Evolutionary conservation across 2,797 vertebrate genomes (phyloP).

Genomic region (Knipowitschia caucasica): DNA sequence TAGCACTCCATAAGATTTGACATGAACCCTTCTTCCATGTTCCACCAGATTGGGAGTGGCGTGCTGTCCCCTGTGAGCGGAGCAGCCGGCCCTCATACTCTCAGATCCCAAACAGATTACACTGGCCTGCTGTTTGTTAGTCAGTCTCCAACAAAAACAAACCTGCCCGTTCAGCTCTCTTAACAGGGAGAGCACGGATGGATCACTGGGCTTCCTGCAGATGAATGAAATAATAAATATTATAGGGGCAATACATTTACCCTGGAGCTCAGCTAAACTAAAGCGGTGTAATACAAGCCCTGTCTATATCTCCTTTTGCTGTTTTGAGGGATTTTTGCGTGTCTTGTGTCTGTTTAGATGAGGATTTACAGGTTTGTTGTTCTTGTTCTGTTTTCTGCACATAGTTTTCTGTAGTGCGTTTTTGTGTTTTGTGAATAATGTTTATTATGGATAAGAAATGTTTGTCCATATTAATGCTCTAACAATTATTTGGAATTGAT

Average conservation of each 20-base stretch:
- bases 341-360: no score
- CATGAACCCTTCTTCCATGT: slow-evolving; percentile 10
- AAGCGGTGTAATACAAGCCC: slow-evolving; percentile 15
- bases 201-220: slow-evolving; percentile 9
- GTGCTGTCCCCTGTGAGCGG: slow-evolving; percentile 28
- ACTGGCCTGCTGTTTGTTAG: slow-evolving; percentile 56
- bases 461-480: neutral
- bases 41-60: slow-evolving; percentile 7
- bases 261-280: slow-evolving; percentile 8
- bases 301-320: slow-evolving; percentile 47
- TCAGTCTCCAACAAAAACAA: slow-evolving; percentile 65
- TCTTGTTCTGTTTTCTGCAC: neutral
- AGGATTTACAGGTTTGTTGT: neutral
- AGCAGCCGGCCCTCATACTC: slow-evolving; percentile 34
- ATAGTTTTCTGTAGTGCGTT: neutral
- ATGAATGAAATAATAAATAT: slow-evolving; percentile 13
- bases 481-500: no score
- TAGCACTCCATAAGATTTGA: no score
- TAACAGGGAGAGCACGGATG: slow-evolving; percentile 28
- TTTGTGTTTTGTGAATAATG: neutral
- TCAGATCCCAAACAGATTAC: slow-evolving; percentile 50
- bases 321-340: slow-evolving; percentile 43
- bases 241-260: slow-evolving; percentile 34
- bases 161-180: slow-evolving; percentile 51
- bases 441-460: neutral